Percentiles rank a stretch among this genome's conserved stretches.
Evolutionary conservation across 2,888 invertebrate genomes (phyloP).

Genomic region (Trichacis sp.): DNA sequence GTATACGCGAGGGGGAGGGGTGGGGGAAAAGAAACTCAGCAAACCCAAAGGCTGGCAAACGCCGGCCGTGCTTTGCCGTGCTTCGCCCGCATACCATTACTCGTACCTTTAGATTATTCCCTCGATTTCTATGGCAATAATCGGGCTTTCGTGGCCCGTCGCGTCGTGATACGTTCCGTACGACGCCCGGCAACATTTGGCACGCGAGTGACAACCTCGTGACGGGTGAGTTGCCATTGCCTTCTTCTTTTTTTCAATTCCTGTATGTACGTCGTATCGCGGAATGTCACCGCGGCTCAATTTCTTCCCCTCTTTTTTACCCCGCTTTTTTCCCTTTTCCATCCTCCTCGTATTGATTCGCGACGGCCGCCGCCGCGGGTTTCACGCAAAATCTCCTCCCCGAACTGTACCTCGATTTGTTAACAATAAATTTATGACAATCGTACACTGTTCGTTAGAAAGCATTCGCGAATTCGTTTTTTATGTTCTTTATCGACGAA

Average conservation of each 20-base stretch:
- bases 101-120: conserved; percentile 51
- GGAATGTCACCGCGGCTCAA: conserved; percentile 53
- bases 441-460: too few species aligned
- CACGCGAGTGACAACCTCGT: conserved; percentile 39
- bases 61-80: conserved; percentile 51
- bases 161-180: conserved; percentile 35
- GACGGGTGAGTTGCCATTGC: conserved; percentile 49
- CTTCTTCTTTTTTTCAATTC: not conserved
- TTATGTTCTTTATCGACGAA: too few species aligned
- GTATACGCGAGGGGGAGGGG: conserved; percentile 53
- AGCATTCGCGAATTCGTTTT: too few species aligned
- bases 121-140: conserved; percentile 62
- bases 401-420: too few species aligned
- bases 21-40: conserved; percentile 47
- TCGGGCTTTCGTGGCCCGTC: conserved; percentile 34
- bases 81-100: conserved; percentile 60
- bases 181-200: conserved; percentile 22
- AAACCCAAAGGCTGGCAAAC: conserved; percentile 57
- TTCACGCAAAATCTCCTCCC: conserved; percentile 10
- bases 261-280: too few species aligned
- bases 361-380: conserved; percentile 15
- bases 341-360: conserved; percentile 66
- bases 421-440: too few species aligned
- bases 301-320: conserved; percentile 15
- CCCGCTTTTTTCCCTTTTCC: conserved; percentile 56